Percentiles rank a stretch among this genome's conserved stretches.
Evolutionary conservation across 1,140 invertebrate species (phyloP).

Genomic region (Drosophila nebulosa): DNA sequence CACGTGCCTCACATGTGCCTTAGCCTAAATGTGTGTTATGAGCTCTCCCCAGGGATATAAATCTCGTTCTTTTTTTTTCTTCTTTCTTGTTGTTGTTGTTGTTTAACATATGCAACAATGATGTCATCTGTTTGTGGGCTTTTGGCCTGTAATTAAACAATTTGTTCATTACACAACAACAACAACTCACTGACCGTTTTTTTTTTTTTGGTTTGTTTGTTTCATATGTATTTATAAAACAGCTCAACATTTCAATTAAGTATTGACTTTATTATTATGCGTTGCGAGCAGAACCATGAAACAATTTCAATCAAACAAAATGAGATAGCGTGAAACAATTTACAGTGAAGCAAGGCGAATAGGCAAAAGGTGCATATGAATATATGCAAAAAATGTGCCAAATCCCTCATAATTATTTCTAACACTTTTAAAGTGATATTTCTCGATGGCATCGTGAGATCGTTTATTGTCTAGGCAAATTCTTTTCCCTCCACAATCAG

Average conservation of each 20-base stretch:
- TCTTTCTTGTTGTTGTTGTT: not conserved
- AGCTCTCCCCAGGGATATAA: slow-evolving; percentile 22
- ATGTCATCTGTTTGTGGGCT: slow-evolving; percentile 31
- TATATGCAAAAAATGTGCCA: too few species aligned
- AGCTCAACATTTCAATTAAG: slow-evolving; percentile 64
- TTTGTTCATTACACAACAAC: slow-evolving; percentile 74
- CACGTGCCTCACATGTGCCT: slow-evolving; percentile 55
- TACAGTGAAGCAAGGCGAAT: slow-evolving; percentile 27
- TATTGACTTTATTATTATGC: slow-evolving; percentile 62
- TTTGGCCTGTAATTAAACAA: slow-evolving; percentile 64
- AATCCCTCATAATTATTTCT: too few species aligned
- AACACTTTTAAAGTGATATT: too few species aligned
- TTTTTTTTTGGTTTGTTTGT: slow-evolving; percentile 10
- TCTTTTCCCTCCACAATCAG: too few species aligned
- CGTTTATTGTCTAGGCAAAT: too few species aligned
- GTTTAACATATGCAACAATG: slow-evolving; percentile 6
- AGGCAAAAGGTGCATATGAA: not conserved
- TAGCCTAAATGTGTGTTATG: slow-evolving; percentile 38
- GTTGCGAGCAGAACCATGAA: slow-evolving; percentile 25
- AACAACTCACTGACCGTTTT: slow-evolving; percentile 72
- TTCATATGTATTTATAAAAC: slow-evolving; percentile 24
- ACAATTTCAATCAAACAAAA: slow-evolving; percentile 7
- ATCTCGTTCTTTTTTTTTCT: slow-evolving; percentile 26
- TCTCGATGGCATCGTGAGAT: too few species aligned
- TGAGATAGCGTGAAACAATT: slow-evolving; percentile 14